A percentile compares a stretch with the other conserved stretches of the same genome.
Evolutionary conservation across 2,797 vertebrate species (phyloP).

Genomic region (Telmatherina bonti): DNA sequence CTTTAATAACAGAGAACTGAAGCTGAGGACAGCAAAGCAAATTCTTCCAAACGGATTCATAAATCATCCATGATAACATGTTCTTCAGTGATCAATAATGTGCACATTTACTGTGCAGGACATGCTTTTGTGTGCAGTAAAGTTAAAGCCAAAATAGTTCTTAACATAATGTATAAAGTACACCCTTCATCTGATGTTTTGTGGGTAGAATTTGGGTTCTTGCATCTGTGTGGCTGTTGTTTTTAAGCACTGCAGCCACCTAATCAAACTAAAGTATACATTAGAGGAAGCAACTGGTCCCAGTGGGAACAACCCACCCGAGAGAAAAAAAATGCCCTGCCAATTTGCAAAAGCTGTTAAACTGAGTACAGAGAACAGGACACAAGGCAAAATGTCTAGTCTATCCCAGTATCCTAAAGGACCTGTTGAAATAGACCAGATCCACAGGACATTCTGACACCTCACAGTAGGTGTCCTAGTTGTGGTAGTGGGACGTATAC

Average conservation of each 20-base stretch:
- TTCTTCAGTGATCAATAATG: slow-evolving; percentile 22
- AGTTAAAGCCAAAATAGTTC: not conserved
- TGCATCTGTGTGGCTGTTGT: not conserved
- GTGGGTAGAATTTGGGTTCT: not conserved
- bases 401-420: too few relatives aligned
- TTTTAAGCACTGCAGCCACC: not conserved
- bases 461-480: too few relatives aligned
- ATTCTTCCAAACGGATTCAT: slow-evolving; percentile 13
- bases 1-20: not conserved
- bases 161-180: not conserved
- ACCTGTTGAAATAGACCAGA: too few relatives aligned
- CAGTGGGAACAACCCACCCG: not conserved
- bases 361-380: not conserved
- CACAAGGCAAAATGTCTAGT: too few relatives aligned
- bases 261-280: not conserved
- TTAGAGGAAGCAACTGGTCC: not conserved
- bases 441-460: too few relatives aligned
- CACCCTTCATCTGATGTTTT: not conserved
- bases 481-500: too few relatives aligned
- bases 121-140: slow-evolving; percentile 2
- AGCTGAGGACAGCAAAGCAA: slow-evolving; percentile 15
- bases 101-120: not conserved
- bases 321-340: not conserved
- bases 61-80: slow-evolving; percentile 19
- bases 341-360: not conserved